phyloP scores from a whole-genome alignment of 2,113 vertebrate genomes.

The Hemiscyllium ocellatum region DNA sequence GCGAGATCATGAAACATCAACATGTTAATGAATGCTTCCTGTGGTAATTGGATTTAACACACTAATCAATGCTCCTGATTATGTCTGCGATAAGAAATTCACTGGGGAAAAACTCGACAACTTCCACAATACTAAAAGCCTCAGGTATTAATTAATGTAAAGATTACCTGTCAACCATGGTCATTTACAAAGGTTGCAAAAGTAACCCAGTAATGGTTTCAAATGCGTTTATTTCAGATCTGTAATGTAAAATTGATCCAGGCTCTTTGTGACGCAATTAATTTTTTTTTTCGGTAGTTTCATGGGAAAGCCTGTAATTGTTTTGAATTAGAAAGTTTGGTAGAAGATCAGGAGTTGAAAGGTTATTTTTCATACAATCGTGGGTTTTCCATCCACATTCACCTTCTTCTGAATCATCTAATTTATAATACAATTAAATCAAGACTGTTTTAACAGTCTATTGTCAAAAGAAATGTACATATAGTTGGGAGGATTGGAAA shows the following conservation, averaged over 20 bases:
- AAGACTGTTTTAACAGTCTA: background rate
- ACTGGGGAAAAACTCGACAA: constrained; percentile 44
- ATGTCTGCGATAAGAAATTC: constrained; percentile 42
- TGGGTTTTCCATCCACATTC: background rate
- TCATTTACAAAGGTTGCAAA: constrained; percentile 42
- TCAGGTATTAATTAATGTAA: constrained; percentile 47
- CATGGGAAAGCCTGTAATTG: background rate
- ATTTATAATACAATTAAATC: background rate
- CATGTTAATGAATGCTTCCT: constrained; percentile 44
- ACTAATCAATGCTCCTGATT: constrained; percentile 45
- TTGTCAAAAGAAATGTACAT: background rate
- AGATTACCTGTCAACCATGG: constrained; percentile 45
- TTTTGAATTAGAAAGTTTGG: background rate
- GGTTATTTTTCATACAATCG: background rate
- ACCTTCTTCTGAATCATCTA: background rate
- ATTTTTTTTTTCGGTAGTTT: background rate
- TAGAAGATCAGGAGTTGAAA: background rate
- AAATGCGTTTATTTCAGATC: background rate
- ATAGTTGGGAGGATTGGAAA: background rate
- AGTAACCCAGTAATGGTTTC: constrained; percentile 38
- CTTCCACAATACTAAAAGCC: constrained; percentile 47
- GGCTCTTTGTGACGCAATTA: constrained; percentile 3
- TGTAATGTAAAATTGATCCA: constrained; percentile 1
- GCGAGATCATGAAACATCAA: constrained; percentile 40
- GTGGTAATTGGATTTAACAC: constrained; percentile 46